Conservation (phyloP, 2,888 invertebrate species). For the Xestia sexstrigata region DNA sequence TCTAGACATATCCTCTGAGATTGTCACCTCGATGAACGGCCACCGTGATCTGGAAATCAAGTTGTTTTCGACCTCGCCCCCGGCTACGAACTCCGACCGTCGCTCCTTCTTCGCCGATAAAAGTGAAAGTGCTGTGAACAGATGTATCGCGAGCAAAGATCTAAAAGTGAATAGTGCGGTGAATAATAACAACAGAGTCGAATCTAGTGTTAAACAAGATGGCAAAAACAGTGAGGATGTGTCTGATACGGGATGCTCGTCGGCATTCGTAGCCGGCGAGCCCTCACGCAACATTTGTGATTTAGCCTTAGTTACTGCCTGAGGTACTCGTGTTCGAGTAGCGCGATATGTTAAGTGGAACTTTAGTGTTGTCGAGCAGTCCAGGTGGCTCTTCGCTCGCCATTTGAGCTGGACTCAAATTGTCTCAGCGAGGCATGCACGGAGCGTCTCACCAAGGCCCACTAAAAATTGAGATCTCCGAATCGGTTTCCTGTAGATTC, state of each 20-base stretch:
- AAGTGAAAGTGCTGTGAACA: slow-evolving; percentile 89
- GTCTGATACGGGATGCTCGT: slow-evolving; percentile 82
- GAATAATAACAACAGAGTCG: slow-evolving; percentile 82
- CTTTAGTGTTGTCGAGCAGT: slow-evolving; percentile 80
- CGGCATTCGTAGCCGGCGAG: slow-evolving; percentile 79
- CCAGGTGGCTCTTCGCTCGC: slow-evolving; percentile 85
- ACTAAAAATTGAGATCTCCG: slow-evolving; percentile 88
- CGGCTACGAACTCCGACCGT: slow-evolving; percentile 85
- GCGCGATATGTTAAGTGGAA: slow-evolving; percentile 76
- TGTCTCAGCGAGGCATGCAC: slow-evolving; percentile 86
- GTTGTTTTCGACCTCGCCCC: slow-evolving; percentile 92
- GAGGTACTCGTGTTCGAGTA: slow-evolving; percentile 83
- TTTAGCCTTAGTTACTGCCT: slow-evolving; percentile 90
- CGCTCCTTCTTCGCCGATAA: slow-evolving; percentile 88
- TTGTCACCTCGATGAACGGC: slow-evolving; percentile 94
- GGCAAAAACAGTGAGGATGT: slow-evolving; percentile 83
- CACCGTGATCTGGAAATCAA: slow-evolving; percentile 95
- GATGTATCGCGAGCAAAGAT: slow-evolving; percentile 82
- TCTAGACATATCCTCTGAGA: slow-evolving; percentile 94
- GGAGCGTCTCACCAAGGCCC: slow-evolving; percentile 86
- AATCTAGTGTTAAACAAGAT: slow-evolving; percentile 80
- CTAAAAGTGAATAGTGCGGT: slow-evolving; percentile 87
- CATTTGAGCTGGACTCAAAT: slow-evolving; percentile 90
- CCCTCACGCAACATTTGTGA: slow-evolving; percentile 88
- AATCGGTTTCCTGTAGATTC: slow-evolving; percentile 90